Evolutionary conservation across 2,888 invertebrate genomes (phyloP), one percentile per base, ranked within the genome.

Genomic region (Diarsia rubi): DNA sequence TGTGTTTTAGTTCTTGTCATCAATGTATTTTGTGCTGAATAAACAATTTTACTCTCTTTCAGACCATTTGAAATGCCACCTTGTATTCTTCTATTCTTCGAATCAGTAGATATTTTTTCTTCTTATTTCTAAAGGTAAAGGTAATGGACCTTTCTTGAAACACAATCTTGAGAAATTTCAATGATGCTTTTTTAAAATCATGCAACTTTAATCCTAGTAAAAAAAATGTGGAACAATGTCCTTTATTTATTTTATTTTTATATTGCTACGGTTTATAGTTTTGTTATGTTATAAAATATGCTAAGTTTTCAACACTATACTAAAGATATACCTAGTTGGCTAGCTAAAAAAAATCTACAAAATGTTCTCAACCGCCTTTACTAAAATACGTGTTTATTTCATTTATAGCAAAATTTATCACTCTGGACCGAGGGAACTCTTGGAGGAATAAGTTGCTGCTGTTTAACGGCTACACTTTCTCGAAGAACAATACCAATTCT

Each of bases 381-480:
- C 54, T 76, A 49, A 76, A 16, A 62, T 52, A n/a, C 68, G 11
- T 65, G 14, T 57, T 78, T 68, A 47, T 79, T 73, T 3, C 24
- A 52, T 67, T 84, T 87, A 59, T 83, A 91, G 91, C 86, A 14
- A 64, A 69, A 45, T 88, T 86, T 69, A 88, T 91, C 21, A 84
- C 77, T n/a, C 75, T 85, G 68, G 54, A 59, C 11, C 59, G 75
- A 16, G 90, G 90, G 2, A 63, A 21, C 63, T 6, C 14, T 0
- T 73, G 78, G 27, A 82, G 44, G 47, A 70, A 70, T 24, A 70
- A 63, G 8, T 73, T 91, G 45, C 82, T 91, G 0, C 63, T 87
- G 21, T 76, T 87, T 44, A 64, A 89, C 11, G 86, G 85, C 1
- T 90, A 88, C 49, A 88, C 90, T 0, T 91, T 86, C 72, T 89